A percentile compares a stretch with the other conserved stretches of the same genome.
phyloP scores from a whole-genome alignment of 2,113 vertebrate genomes.

The Mustela nigripes region DNA sequence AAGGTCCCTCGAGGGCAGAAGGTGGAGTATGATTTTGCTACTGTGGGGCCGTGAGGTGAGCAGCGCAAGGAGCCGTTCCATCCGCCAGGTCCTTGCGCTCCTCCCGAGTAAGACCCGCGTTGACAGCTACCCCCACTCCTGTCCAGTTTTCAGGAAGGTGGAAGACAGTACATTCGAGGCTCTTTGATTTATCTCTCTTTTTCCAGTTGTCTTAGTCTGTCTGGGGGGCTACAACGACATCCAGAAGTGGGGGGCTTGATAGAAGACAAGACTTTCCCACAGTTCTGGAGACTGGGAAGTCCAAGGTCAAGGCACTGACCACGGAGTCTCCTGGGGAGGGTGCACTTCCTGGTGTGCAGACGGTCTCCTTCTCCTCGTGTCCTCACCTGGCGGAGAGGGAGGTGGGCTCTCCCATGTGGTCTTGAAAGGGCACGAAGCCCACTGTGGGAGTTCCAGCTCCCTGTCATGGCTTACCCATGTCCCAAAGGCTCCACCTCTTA shows the following conservation, averaged over 20 bases:
- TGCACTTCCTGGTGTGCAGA: neutral
- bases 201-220: neutral
- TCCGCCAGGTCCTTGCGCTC: neutral
- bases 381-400: neutral
- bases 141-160: neutral
- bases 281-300: neutral
- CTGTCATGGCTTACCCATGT: neutral
- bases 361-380: neutral
- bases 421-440: too few relatives aligned
- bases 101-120: too few relatives aligned
- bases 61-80: rapidly evolving
- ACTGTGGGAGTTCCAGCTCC: neutral
- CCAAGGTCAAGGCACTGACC: neutral
- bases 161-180: too few relatives aligned
- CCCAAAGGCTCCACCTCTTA: neutral
- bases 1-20: neutral
- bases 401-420: neutral
- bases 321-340: rapidly evolving
- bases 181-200: neutral
- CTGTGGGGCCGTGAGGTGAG: rapidly evolving
- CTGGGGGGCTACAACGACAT: too few relatives aligned
- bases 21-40: rapidly evolving
- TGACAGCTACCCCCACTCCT: neutral
- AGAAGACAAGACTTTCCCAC: neutral
- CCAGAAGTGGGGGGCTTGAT: too few relatives aligned